Conservation (phyloP, 2,888 invertebrate genomes). For the Rhynchonema sp. region DNA sequence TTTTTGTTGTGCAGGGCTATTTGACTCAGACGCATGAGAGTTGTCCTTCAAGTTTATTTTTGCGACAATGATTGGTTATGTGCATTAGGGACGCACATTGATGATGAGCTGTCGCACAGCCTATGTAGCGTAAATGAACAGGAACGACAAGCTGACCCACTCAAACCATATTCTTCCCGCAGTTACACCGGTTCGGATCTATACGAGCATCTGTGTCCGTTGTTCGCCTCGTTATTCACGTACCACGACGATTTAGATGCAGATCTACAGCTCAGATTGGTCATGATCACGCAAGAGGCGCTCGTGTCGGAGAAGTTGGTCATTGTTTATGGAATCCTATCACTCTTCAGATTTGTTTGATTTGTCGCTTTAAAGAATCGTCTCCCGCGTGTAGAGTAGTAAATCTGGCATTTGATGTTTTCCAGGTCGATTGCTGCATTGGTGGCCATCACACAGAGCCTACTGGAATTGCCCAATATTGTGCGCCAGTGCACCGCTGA, state of each 20-base stretch:
- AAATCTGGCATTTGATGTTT: too few relatives aligned
- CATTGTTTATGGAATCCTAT: too few relatives aligned
- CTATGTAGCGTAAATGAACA: too few relatives aligned
- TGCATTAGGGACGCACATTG: too few relatives aligned
- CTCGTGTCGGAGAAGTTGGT: not conserved
- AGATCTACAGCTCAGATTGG: not conserved
- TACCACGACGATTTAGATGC: not conserved
- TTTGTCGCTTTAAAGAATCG: too few relatives aligned
- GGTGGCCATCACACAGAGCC: not conserved
- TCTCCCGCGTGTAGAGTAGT: too few relatives aligned
- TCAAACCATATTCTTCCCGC: not conserved
- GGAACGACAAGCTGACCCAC: too few relatives aligned
- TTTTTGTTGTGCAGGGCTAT: too few relatives aligned
- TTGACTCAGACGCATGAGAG: too few relatives aligned
- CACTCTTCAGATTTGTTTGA: not conserved
- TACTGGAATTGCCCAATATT: not conserved
- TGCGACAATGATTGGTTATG: too few relatives aligned
- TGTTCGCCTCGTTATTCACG: not conserved
- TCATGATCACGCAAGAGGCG: not conserved
- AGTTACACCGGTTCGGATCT: not conserved
- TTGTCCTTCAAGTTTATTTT: too few relatives aligned
- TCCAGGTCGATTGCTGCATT: not conserved
- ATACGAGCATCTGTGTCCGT: not conserved
- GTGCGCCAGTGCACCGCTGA: not conserved
- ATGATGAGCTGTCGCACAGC: too few relatives aligned